Base-by-base conservation (phyloP, 2,888 invertebrate species). In the Oxytorus armatus region DNA sequence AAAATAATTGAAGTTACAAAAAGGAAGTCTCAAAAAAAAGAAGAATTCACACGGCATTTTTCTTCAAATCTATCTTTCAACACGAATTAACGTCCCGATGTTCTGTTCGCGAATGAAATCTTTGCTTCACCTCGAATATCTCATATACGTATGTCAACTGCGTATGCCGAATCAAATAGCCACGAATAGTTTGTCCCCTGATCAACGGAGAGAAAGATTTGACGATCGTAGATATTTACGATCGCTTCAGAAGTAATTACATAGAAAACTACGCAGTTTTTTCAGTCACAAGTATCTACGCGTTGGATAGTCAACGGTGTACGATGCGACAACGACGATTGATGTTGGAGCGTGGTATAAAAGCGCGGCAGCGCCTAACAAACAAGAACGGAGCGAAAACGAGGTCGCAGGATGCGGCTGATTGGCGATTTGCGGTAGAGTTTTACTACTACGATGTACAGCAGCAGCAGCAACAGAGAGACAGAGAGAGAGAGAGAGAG, bases 381-480 rank as follows among this genome's bases (percentile, higher is more conserved):
- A 82, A 81, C 73, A 73, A 73, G 77, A 82, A 16, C 70, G 18
- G 47, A 78, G 72, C 77, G 63, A 79, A 78, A 85, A 87, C 82
- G 86, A 84, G 88, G 86, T 82, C 86, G 86, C 86, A 87, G 87
- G 88, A 88, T 86, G 85, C 85, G 80, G 83, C 79, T 85, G 88
- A 88, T 87, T 87, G 87, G 82, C 77, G 80, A 86, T 86, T 83
- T 77, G 77, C 77, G 47, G 33, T 73, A 18, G 25, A 57, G 66
- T 53, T 66, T 65, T 70, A 69, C 68, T 79, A 66, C 51, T 59
- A 74, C 51, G n/a, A n/a, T n/a, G 79, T 63, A 14, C 57, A 49
- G 36, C 49, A 16, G 14, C 23, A 39, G 10, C 23, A 23, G n/a
- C 23, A 3, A n/a, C 23, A 61, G 42, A 14, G 61, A 57, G 18